Base-by-base conservation (phyloP, 2,797 vertebrate species). In the Cyprinella venusta region DNA sequence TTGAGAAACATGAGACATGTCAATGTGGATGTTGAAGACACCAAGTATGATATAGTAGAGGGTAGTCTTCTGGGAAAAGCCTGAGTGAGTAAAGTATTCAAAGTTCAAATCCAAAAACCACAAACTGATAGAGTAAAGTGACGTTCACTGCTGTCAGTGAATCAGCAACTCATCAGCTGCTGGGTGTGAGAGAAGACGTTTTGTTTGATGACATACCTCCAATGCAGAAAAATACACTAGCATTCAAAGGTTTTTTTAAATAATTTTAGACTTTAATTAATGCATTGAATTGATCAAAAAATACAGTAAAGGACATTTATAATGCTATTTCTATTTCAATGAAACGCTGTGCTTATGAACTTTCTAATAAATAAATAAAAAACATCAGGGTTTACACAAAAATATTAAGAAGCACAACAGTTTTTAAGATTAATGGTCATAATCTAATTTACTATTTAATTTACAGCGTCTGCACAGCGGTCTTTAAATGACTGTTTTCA, bases 401-500 rank as follows among this genome's bases (percentile, higher is more conserved):
- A 21, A 54, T 21, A 21, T 54, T 54, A 8, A 21, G 52, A 19
- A 54, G 52, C 3, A 9, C 52, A 21, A 9, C 3, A 54, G 52
- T 54, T 54, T 54, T 21, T 19, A 54, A 54, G 52, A 8, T 21
- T 54, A 3, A 54, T 8, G 52, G 6, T 56, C 9, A n/a, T 56
- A n/a, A 33, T 61, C 59, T 12, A 59, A 12, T 59, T 59, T 24
- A 24, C 59, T 15, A 6, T 13, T 71, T 50, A 19, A 33, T 33
- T 33, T 33, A 33, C 30, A 59, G 52, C 24, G 18, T 48, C 52
- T 59, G 54, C 38, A 59, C 24, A 61, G 18, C 19, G 38, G 21
- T 71, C 26, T 59, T 36, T 56, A 70, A 69, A 70, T 69, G 6
- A 42, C 38, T 80, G 52, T 80, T 61, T 71, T 80, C 12, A 30